Conservation (phyloP, 2,113 vertebrate species). For the Pogonocichla stellata region DNA sequence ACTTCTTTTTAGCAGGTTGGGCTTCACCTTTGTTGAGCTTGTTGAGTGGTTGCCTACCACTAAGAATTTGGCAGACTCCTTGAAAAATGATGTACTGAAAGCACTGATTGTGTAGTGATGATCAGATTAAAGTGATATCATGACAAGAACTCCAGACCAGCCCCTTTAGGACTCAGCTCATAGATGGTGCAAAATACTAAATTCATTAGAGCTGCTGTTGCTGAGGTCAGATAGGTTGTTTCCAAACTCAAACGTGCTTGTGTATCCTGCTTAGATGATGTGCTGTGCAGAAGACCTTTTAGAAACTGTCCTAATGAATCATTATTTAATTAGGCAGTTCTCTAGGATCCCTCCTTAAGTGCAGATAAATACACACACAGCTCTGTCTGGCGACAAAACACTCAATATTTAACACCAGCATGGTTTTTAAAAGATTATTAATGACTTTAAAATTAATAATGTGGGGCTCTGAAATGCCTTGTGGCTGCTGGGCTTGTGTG, state of each 20-base stretch:
- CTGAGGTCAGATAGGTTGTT: background rate
- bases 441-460: background rate
- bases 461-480: background rate
- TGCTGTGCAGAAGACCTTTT: background rate
- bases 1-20: background rate
- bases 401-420: background rate
- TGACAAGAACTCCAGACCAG: background rate
- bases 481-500: background rate
- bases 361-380: background rate
- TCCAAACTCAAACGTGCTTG: background rate
- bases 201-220: background rate
- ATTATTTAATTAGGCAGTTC: background rate
- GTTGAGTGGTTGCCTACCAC: background rate
- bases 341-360: background rate
- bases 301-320: background rate
- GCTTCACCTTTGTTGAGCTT: background rate
- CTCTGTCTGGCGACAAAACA: background rate
- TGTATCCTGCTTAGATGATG: background rate
- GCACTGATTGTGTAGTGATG: background rate
- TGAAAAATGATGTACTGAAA: background rate
- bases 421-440: background rate
- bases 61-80: rapidly evolving
- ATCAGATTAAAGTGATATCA: background rate
- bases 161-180: background rate
- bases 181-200: background rate